Conservation (phyloP, 92 coral and sea anemone species). For the Porites evermanni region DNA sequence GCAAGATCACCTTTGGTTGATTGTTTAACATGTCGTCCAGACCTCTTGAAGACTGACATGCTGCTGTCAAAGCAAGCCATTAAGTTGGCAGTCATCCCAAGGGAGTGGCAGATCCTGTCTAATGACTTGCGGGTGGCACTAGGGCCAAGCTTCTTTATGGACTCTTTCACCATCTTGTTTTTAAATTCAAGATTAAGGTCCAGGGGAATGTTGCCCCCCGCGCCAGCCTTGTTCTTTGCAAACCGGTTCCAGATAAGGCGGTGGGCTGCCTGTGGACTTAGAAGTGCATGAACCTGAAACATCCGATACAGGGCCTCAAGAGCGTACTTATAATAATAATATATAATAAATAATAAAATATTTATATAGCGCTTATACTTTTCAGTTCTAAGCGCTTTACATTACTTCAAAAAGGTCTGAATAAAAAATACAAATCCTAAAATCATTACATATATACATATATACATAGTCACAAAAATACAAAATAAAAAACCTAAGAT, state of each 20-base stretch:
- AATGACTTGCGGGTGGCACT: conserved; percentile 67
- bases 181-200: conserved; percentile 72
- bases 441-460: no score
- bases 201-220: conserved; percentile 76
- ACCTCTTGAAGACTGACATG: conserved; percentile 47
- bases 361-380: no score
- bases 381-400: no score
- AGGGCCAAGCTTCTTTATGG: conserved; percentile 80
- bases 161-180: conserved; percentile 73
- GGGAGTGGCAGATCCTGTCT: conserved; percentile 74
- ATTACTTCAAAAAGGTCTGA: no score
- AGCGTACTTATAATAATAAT: not conserved
- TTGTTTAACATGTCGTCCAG: conserved; percentile 69
- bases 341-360: no score
- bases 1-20: conserved; percentile 67
- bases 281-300: no score
- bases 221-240: conserved; percentile 62
- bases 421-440: no score
- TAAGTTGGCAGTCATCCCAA: conserved; percentile 63
- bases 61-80: conserved; percentile 24
- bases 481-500: no score
- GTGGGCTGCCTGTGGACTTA: conserved; percentile 29
- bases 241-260: conserved; percentile 76
- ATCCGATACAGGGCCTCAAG: no score
- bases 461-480: no score